Evolutionary conservation across 2,888 invertebrate species (phyloP), one percentile per base, ranked within the genome.

Genomic region (Drosophila anomalata): DNA sequence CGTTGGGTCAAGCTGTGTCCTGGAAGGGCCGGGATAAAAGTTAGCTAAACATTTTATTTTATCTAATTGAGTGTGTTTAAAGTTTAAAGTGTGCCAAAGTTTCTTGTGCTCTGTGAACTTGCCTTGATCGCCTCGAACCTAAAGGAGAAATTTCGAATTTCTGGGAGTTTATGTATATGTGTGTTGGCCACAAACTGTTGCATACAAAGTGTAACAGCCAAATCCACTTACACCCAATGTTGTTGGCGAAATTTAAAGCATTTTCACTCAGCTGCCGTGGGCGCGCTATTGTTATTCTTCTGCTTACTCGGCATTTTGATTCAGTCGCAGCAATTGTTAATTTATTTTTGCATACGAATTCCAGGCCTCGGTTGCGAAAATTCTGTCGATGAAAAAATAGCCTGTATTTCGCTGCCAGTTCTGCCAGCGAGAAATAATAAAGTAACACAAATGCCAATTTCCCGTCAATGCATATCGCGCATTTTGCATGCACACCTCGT

Each of bases 41-140:
- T 88, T 88, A 70, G 74, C 81, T 84, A 75, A 83, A 84, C 84
- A 86, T 84, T 84, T 87, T 86, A 82, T 77, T 84, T 76, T 82
- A 79, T 82, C 87, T 87, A 87, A 88, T 88, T 88, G 87, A 88
- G 88, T 88, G 88, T 82, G 82, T 84, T 86, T 86, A 86, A 87
- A 88, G 81, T 84, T 84, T 79, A 84, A 81, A 83, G 81, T 76
- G 80, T 80, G 79, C 76, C 77, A 79, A 87, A 88, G 76, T 83
- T 79, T 75, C 78, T 73, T 62, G 69, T 54, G 52, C 47, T 48
- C 50, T 53, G 36, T 47, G 52, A 59, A 68, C 68, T 68, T 54
- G 61, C 44, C 50, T 60, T 61, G 61, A 68, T 61, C 62, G 61
- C 68, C 53, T 61, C 50, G 36, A 59, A 67, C 41, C 42, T 29